Evolutionary conservation across 2,113 vertebrate species (phyloP).

Genomic region (Scophthalmus maximus): DNA sequence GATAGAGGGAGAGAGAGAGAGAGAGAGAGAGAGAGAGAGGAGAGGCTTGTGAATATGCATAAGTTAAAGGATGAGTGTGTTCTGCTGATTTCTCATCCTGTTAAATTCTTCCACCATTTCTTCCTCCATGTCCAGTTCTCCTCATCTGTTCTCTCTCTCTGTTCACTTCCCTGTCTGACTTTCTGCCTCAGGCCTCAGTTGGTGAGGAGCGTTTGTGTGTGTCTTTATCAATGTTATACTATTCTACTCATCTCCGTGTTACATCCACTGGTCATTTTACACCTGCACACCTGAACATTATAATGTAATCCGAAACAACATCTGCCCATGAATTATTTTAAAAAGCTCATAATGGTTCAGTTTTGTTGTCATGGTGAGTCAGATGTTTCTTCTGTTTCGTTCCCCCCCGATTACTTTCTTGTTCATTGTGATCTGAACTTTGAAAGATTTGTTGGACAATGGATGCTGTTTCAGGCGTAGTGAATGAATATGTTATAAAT

Average conservation of each 20-base stretch:
- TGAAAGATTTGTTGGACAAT: too few species aligned
- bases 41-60: conserved; percentile 43
- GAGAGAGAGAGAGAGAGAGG: conserved; percentile 7
- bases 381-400: too few species aligned
- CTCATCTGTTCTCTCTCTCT: conserved; percentile 34
- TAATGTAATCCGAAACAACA: too few species aligned
- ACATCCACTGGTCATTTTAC: background rate
- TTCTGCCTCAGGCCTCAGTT: conserved; percentile 19
- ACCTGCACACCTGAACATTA: background rate
- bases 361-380: too few species aligned
- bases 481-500: too few species aligned
- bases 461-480: background rate
- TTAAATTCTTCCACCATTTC: conserved; percentile 46
- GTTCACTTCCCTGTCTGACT: conserved; percentile 34
- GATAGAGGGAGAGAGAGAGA: background rate
- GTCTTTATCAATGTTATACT: background rate
- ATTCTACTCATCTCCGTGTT: background rate
- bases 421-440: too few species aligned
- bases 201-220: conserved; percentile 8
- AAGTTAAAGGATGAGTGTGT: conserved; percentile 34
- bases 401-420: too few species aligned
- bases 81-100: conserved; percentile 41
- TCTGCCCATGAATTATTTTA: too few species aligned
- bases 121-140: conserved; percentile 29
- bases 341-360: too few species aligned